Base-by-base conservation (phyloP, 2,797 vertebrate species). In the Sebastes kiyomatsui region DNA sequence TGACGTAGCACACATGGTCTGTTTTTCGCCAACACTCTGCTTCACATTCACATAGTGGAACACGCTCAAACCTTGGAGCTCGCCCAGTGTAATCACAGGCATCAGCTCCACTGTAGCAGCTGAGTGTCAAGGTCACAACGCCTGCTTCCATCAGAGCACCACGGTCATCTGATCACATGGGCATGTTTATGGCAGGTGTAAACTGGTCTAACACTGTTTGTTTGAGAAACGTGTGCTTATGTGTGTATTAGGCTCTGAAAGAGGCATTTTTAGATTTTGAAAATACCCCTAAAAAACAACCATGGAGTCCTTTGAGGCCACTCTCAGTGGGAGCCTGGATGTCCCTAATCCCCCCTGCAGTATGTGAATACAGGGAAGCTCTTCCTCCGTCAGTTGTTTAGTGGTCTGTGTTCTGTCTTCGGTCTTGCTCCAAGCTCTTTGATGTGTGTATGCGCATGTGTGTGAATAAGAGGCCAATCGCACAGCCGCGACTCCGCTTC, bases 61-160 rank as follows among this genome's bases (percentile, higher is more conserved):
- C 70, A 67, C 61, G 67, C 59, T 79, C 46, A 68, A 68, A 84
- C 87, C 77, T 86, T 86, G 86, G 87, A 85, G 76, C 82, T 58
- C 7, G 54, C 71, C 87, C 83, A 89, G 84, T 80, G 76, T 83
- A 88, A 88, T 83, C 87, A 80, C 49, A 73, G 59, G 7, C 42
- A 80, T 75, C 83, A 72, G 86, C 67, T 87, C 77, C 79, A 72
- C 66, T 77, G 55, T 82, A 80, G 67, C 79, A 79, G 82, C 84
- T 70, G 84, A 86, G 58, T 25, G 79, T 86, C 83, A 88, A 90
- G 90, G 87, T 90, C 87, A 54, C 56, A 84, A 10, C 4, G 7
- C 75, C 69, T 62, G 70, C 59, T 75, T 64, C 55, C 72, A 70
- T 77, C 59, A 59, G 35, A 79, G 52, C 32, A 54, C 64, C 38